Evolutionary conservation across 2,113 vertebrate species (phyloP).

Genomic region (Andinoacara biseriatus): DNA sequence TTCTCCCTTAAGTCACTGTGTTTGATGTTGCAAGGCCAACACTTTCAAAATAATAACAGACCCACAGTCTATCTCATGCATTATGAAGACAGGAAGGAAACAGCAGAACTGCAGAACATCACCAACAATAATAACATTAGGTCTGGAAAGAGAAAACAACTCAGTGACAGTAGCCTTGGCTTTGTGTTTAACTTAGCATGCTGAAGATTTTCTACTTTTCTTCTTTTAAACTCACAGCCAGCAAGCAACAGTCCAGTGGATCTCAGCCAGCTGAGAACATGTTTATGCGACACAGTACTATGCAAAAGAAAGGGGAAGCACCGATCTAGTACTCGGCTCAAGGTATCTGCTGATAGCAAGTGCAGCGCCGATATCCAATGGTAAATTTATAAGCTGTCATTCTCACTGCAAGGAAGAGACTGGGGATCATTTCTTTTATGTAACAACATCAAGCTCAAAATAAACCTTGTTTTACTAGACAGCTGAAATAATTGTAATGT

Average conservation of each 20-base stretch:
- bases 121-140: constrained; percentile 54
- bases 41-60: constrained; percentile 65
- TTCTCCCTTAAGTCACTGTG: constrained; percentile 60
- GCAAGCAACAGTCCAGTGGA: neutral
- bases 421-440: neutral
- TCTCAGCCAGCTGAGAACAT: neutral
- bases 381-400: neutral
- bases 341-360: neutral
- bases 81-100: constrained; percentile 60
- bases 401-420: neutral
- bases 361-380: neutral
- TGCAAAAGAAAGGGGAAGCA: neutral
- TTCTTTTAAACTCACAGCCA: neutral
- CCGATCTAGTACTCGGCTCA: neutral
- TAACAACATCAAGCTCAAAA: neutral
- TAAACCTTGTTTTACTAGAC: neutral
- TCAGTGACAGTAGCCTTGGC: constrained; percentile 30
- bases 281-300: neutral
- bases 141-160: constrained; percentile 34
- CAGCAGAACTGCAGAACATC: constrained; percentile 53
- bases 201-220: constrained; percentile 14
- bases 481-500: too few species aligned
- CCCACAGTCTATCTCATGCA: constrained; percentile 47
- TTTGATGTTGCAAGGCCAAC: constrained; percentile 73
- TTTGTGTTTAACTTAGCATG: constrained; percentile 45